Percentiles rank a stretch among this genome's conserved stretches.
phyloP scores from a whole-genome alignment of 2,113 vertebrate species.

The Xyliphius kryptos region DNA sequence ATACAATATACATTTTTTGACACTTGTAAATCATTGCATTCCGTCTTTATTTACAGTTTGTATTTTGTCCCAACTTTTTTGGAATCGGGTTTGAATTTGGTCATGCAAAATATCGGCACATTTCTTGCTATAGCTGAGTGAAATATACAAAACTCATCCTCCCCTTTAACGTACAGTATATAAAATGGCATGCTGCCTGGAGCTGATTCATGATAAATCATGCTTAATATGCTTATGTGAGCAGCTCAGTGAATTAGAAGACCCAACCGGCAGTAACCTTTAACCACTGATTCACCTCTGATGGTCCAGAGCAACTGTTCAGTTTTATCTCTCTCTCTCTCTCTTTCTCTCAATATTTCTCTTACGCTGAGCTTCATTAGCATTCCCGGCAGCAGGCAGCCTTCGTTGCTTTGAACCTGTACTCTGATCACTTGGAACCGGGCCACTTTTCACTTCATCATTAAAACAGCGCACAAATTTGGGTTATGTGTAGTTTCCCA shows the following conservation, averaged over 20 bases:
- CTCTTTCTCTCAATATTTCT: conserved; percentile 3
- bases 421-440: conserved; percentile 64
- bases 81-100: too few species aligned
- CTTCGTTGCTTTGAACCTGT: conserved; percentile 61
- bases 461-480: conserved; percentile 58
- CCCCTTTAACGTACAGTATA: too few species aligned
- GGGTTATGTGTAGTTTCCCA: conserved; percentile 52
- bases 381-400: conserved; percentile 43
- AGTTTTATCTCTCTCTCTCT: too few species aligned
- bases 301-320: conserved; percentile 44
- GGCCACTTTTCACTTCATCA: conserved; percentile 65
- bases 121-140: conserved; percentile 30
- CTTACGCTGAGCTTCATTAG: conserved; percentile 57
- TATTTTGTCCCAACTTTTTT: too few species aligned
- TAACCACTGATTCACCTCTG: too few species aligned
- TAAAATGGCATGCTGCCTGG: conserved; percentile 23
- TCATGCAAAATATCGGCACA: too few species aligned
- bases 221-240: conserved; percentile 44
- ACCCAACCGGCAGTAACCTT: conserved; percentile 58
- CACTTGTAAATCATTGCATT: too few species aligned
- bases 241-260: conserved; percentile 38
- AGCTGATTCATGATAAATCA: conserved; percentile 46
- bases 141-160: too few species aligned
- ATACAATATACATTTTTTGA: too few species aligned
- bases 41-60: too few species aligned